Conservation (phyloP, 37 sponge, comb jelly and placozoan species). For the Crambe crambe region DNA sequence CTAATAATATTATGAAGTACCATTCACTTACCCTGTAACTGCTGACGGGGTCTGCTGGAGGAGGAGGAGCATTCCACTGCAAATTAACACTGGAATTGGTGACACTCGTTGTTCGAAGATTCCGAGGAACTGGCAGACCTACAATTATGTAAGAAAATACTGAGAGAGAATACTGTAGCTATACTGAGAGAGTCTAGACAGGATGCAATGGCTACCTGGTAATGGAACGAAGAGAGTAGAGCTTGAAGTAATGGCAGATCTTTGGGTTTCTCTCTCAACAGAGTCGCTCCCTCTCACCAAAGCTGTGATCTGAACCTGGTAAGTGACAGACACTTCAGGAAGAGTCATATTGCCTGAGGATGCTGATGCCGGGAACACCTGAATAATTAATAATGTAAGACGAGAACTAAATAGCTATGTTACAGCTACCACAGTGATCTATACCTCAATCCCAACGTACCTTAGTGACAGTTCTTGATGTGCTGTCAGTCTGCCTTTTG, state of each 20-base stretch:
- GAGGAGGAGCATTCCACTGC: conserved; percentile 7
- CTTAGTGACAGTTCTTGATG: background rate
- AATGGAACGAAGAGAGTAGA: conserved; percentile 24
- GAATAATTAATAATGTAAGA: no score
- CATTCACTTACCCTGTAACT: background rate
- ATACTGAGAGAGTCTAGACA: no score
- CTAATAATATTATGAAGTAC: no score
- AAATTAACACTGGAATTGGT: conserved; percentile 12
- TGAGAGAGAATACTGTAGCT: no score
- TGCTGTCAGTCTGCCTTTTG: background rate
- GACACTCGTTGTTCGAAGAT: background rate
- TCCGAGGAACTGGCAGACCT: conserved; percentile 16
- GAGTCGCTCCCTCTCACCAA: background rate
- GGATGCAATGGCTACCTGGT: no score
- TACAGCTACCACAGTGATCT: no score
- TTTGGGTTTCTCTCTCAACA: conserved; percentile 5
- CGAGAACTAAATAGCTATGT: no score
- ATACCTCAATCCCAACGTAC: no score
- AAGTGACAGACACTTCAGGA: no score
- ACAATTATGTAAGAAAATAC: no score
- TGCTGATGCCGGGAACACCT: no score
- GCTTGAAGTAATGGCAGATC: conserved; percentile 8
- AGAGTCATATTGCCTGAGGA: no score
- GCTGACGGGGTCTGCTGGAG: conserved; percentile 1
- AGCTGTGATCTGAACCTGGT: conserved; percentile 27